phyloP scores from a whole-genome alignment of 2,113 vertebrate species.

The rat (Rattus norvegicus) region GRCr8 NC_086036.1:82512001-82512500 shows the following conservation, averaged over 20 bases:
- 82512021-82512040: neutral
- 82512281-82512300: rapidly evolving
- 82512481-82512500: neutral
- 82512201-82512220: neutral
- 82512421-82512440: neutral
- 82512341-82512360: neutral
- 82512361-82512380: neutral
- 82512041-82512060: neutral
- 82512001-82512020: neutral
- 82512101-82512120: neutral
- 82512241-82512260: neutral
- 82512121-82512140: neutral
- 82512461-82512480: neutral
- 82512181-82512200: no score
- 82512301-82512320: rapidly evolving
- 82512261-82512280: neutral
- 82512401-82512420: neutral
- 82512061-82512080: neutral
- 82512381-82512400: neutral
- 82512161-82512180: neutral
- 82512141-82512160: neutral
- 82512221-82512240: neutral
- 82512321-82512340: neutral
- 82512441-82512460: neutral
- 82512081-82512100: neutral